phyloP scores from a whole-genome alignment of 2,888 invertebrate species.

The Nephrotoma flavescens region DNA sequence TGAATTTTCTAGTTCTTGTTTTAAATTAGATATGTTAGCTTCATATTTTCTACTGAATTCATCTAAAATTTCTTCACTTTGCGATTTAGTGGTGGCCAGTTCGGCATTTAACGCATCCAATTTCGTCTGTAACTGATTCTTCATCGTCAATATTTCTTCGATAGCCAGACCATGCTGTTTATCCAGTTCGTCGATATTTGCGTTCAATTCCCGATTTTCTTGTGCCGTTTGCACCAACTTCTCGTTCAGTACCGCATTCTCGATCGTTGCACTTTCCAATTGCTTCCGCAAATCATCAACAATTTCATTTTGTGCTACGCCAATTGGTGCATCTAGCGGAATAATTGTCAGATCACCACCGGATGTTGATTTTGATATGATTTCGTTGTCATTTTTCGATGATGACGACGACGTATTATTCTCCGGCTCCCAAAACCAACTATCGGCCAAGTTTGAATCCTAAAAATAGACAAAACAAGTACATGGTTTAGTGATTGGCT shows the following conservation, averaged over 20 bases:
- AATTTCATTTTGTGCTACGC: conserved; percentile 13
- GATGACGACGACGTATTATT: conserved; percentile 16
- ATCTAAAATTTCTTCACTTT: conserved; percentile 21
- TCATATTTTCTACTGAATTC: conserved; percentile 18
- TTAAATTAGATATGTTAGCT: conserved; percentile 16
- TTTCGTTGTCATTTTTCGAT: conserved; percentile 20
- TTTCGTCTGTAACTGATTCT: conserved; percentile 38
- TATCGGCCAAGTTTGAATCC: conserved; percentile 26
- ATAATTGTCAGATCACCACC: conserved; percentile 21
- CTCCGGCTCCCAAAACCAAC: conserved; percentile 32
- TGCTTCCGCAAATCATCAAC: conserved; percentile 32
- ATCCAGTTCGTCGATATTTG: conserved; percentile 54
- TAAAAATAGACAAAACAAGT: conserved; percentile 11
- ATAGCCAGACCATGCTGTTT: conserved; percentile 56
- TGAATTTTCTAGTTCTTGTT: conserved; percentile 20
- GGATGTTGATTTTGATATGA: conserved; percentile 17
- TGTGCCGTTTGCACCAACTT: conserved; percentile 32
- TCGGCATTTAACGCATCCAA: conserved; percentile 36
- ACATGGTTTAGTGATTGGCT: not conserved
- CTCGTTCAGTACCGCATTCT: conserved; percentile 34
- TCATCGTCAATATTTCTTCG: conserved; percentile 39
- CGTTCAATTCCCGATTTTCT: conserved; percentile 35
- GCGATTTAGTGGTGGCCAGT: conserved; percentile 10
- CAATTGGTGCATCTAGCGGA: conserved; percentile 17
- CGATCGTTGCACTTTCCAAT: conserved; percentile 29